These are phyloP conservation scores for Dicentrarchus labrax DNA, from an alignment of 2,113 vertebrate genomes.

Conservation along the genomic window DNA sequence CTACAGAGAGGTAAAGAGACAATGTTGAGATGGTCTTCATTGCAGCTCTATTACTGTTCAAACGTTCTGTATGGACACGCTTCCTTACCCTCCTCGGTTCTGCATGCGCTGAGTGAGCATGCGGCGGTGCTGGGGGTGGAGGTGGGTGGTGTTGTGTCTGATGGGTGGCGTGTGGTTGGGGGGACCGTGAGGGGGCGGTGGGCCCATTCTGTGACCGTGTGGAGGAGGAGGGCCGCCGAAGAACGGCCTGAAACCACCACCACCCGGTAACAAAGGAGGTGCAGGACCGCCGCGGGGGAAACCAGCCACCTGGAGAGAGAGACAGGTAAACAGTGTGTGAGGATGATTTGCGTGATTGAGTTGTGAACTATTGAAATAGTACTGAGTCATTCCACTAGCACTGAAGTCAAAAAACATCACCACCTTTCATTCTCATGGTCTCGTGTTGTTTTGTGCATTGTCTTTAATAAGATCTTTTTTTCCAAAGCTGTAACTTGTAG, in stretches of 20 bases:
- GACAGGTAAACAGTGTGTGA: neutral
- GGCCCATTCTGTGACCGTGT: slow-evolving; percentile 76
- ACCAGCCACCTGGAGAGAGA: slow-evolving; percentile 84
- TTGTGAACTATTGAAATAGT: neutral
- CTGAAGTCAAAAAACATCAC: too few relatives aligned
- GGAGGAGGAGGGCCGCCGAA: slow-evolving; percentile 87
- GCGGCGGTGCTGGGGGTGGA: slow-evolving; percentile 95
- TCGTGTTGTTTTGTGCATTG: too few relatives aligned
- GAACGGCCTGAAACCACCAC: slow-evolving; percentile 90
- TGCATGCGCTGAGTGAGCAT: slow-evolving; percentile 94
- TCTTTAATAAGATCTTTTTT: too few relatives aligned
- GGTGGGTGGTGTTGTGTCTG: slow-evolving; percentile 93
- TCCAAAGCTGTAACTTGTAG: too few relatives aligned
- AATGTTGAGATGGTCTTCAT: neutral
- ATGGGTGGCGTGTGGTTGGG: slow-evolving; percentile 85
- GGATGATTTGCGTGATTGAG: neutral
- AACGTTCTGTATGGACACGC: neutral
- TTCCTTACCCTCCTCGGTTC: slow-evolving; percentile 84
- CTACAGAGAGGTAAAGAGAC: slow-evolving; percentile 75
- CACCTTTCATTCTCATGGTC: too few relatives aligned
- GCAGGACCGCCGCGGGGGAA: slow-evolving; percentile 77
- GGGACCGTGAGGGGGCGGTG: slow-evolving; percentile 75
- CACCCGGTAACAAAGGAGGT: slow-evolving; percentile 80
- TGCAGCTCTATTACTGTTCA: neutral
- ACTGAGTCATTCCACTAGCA: too few relatives aligned